These are phyloP conservation scores for Promerops cafer DNA, from an alignment of 2,113 vertebrate genomes.

Conservation along the genomic window DNA sequence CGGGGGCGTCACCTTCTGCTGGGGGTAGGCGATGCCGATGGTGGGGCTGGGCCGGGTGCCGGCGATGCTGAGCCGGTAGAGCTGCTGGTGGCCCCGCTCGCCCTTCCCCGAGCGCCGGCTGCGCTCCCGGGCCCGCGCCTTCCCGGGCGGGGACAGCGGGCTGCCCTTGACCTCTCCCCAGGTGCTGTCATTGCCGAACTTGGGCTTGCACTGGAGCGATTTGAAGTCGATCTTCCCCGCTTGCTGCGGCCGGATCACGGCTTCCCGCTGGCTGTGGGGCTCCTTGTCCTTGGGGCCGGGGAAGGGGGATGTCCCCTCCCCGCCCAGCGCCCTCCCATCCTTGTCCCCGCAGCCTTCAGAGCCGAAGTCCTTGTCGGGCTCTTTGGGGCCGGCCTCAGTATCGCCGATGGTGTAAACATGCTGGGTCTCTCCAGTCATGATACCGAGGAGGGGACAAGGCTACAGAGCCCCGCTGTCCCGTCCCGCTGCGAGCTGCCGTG, in stretches of 20 bases:
- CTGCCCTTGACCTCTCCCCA: conserved; percentile 79
- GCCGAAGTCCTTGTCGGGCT: conserved; percentile 73
- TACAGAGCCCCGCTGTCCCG: conserved; percentile 69
- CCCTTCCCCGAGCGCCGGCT: conserved; percentile 74
- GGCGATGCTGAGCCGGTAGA: conserved; percentile 81
- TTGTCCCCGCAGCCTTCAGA: conserved; percentile 77
- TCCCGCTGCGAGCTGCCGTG: conserved; percentile 64
- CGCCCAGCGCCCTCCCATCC: conserved; percentile 24
- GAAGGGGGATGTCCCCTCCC: conserved; percentile 58
- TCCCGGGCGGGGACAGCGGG: conserved; percentile 78
- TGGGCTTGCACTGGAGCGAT: conserved; percentile 77
- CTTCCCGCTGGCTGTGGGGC: conserved; percentile 82
- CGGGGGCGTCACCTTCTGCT: conserved; percentile 79
- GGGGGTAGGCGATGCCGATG: conserved; percentile 85
- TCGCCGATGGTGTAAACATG: conserved; percentile 76
- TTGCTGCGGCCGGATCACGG: conserved; percentile 84
- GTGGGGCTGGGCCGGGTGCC: conserved; percentile 79
- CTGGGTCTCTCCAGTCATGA: conserved; percentile 89
- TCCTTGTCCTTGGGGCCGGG: conserved; percentile 74
- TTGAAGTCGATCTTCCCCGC: conserved; percentile 84
- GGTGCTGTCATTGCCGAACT: conserved; percentile 72
- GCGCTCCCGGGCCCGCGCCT: conserved; percentile 75
- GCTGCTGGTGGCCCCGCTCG: conserved; percentile 82
- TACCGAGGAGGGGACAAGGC: conserved; percentile 36
- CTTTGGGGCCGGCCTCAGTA: conserved; percentile 73